phyloP scores from a whole-genome alignment of 2,113 vertebrate species.

The Romanogobio albipinnatus region DNA sequence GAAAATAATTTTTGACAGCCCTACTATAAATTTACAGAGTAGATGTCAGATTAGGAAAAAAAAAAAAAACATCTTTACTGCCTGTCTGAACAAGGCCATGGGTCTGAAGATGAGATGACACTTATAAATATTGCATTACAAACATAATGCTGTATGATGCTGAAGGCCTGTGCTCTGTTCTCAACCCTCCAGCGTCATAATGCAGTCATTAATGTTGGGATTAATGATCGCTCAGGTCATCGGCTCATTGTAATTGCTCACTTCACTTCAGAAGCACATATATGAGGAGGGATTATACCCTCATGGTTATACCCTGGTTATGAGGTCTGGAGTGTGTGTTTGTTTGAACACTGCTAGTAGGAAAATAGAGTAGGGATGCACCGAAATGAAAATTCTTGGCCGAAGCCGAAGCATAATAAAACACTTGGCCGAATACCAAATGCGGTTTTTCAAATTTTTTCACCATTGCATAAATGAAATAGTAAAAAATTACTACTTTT shows the following conservation, averaged over 20 bases:
- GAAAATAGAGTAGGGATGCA: too few species aligned
- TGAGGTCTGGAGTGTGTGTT: background rate
- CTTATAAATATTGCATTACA: background rate
- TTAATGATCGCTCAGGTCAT: conserved; percentile 29
- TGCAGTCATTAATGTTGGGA: conserved; percentile 23
- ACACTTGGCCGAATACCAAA: too few species aligned
- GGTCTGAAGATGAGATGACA: background rate
- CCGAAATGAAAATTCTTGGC: too few species aligned
- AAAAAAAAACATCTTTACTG: too few species aligned
- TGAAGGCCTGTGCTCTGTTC: background rate
- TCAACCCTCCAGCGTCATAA: background rate
- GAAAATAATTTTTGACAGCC: too few species aligned
- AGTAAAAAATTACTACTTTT: too few species aligned
- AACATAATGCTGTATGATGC: background rate
- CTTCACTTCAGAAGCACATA: conserved; percentile 20
- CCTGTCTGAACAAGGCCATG: too few species aligned
- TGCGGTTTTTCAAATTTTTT: too few species aligned
- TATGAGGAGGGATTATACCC: conserved; percentile 19
- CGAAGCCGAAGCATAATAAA: too few species aligned
- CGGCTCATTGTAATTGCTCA: conserved; percentile 27
- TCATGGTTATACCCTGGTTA: conserved; percentile 5
- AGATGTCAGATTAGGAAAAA: too few species aligned
- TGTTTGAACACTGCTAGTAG: conserved; percentile 38
- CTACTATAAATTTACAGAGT: too few species aligned
- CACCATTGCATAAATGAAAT: too few species aligned